A percentile compares a stretch with the other conserved stretches of the same genome.
Conservation (phyloP, 2,888 invertebrate genomes). For the Magallana nippona region DNA sequence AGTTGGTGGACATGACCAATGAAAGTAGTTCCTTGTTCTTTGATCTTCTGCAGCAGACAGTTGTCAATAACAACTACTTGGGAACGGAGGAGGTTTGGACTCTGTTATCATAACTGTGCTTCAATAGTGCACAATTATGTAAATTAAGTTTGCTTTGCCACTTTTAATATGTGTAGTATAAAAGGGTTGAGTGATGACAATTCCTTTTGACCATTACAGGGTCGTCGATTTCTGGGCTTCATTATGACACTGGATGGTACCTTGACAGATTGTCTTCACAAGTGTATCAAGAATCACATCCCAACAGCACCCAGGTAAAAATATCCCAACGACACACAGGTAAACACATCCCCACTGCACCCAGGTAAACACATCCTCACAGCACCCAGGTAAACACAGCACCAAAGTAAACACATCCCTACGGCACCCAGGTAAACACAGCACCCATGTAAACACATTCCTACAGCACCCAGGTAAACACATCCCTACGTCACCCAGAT, state of each 20-base stretch:
- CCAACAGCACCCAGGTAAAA: slow-evolving; percentile 67
- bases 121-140: too few relatives aligned
- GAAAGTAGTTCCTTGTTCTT: slow-evolving; percentile 57
- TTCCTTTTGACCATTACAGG: slow-evolving; percentile 58
- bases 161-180: too few relatives aligned
- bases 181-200: too few relatives aligned
- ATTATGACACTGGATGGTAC: slow-evolving; percentile 67
- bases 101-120: too few relatives aligned
- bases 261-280: slow-evolving; percentile 66
- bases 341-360: not conserved
- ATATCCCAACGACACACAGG: not conserved
- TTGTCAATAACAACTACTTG: slow-evolving; percentile 60
- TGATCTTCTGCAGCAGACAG: slow-evolving; percentile 60
- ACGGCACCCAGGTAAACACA: too few relatives aligned
- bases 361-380: not conserved
- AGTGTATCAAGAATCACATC: slow-evolving; percentile 69
- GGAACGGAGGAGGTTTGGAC: slow-evolving; percentile 62
- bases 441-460: not conserved
- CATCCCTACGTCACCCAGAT: not conserved
- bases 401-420: too few relatives aligned
- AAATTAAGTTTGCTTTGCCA: too few relatives aligned
- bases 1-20: slow-evolving; percentile 59
- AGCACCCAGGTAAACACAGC: too few relatives aligned
- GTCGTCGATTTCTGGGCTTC: slow-evolving; percentile 70
- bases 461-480: not conserved